phyloP scores from a whole-genome alignment of 1,140 invertebrate species.

The Anastatus disparis region DNA sequence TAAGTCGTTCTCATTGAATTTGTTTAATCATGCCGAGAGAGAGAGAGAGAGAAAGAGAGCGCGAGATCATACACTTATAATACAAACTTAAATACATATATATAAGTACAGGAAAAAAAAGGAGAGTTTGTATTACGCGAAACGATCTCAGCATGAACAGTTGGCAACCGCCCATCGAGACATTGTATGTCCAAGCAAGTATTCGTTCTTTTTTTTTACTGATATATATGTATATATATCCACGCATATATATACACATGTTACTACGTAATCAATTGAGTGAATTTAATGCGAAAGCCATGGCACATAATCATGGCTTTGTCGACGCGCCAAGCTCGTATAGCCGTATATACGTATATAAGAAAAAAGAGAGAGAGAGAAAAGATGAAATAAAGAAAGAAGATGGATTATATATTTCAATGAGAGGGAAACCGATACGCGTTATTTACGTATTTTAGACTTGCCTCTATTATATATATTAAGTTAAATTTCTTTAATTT shows the following conservation, averaged over 20 bases:
- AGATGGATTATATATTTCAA: conserved; percentile 11
- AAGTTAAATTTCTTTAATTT: too few species aligned
- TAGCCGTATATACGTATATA: too few species aligned
- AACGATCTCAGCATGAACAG: conserved; percentile 61
- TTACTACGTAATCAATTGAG: conserved; percentile 55
- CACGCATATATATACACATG: not conserved
- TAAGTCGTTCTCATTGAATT: conserved; percentile 30
- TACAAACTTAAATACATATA: not conserved
- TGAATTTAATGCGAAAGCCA: conserved; percentile 42
- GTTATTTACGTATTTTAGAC: conserved; percentile 12
- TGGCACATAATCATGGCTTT: conserved; percentile 49
- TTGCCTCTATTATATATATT: too few species aligned
- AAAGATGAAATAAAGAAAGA: conserved; percentile 17
- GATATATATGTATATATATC: not conserved
- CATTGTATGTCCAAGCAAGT: conserved; percentile 52
- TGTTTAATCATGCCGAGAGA: conserved; percentile 14
- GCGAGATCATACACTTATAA: too few species aligned
- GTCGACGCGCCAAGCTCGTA: conserved; percentile 33
- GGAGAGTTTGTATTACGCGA: too few species aligned
- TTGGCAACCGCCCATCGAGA: conserved; percentile 65
- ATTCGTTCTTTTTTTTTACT: conserved; percentile 43
- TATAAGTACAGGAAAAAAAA: not conserved
- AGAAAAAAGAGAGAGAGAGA: conserved; percentile 41
- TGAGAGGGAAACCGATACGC: conserved; percentile 6
- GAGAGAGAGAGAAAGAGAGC: not conserved